phyloP scores from a whole-genome alignment of 2,113 vertebrate genomes.

The Syngnathus typhle region DNA sequence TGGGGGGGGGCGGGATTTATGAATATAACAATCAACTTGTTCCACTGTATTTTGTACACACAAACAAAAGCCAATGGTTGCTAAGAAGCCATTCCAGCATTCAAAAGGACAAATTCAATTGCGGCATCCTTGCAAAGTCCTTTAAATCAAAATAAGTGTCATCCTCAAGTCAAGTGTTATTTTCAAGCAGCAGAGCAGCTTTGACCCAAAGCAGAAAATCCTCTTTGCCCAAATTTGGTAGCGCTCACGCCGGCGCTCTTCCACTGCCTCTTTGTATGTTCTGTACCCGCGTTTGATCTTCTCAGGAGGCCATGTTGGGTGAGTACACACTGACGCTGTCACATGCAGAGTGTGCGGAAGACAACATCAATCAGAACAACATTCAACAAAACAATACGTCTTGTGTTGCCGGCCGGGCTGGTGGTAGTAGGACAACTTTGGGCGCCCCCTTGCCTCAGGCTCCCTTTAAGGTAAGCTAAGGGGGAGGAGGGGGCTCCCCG shows the following conservation, averaged over 20 bases:
- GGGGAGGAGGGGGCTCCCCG: conserved; percentile 19
- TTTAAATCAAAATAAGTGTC: conserved; percentile 60
- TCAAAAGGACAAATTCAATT: background rate
- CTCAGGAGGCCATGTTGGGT: conserved; percentile 33
- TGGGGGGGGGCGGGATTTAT: no score
- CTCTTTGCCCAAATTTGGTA: conserved; percentile 63
- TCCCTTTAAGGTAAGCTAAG: conserved; percentile 20
- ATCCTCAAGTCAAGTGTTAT: conserved; percentile 43
- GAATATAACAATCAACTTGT: no score
- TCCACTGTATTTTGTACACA: background rate
- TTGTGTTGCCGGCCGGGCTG: background rate
- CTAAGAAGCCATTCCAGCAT: conserved; percentile 6
- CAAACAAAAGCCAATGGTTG: conserved; percentile 18
- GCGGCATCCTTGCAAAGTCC: background rate
- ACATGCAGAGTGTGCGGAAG: conserved; percentile 37
- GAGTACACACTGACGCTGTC: conserved; percentile 61
- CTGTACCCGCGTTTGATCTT: conserved; percentile 42
- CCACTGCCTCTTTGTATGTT: conserved; percentile 52
- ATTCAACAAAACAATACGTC: conserved; percentile 41
- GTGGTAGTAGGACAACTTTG: conserved; percentile 1
- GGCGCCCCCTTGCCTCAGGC: conserved; percentile 18
- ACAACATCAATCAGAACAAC: conserved; percentile 54
- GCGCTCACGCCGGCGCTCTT: conserved; percentile 62
- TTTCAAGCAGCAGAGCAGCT: conserved; percentile 52
- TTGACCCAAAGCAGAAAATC: conserved; percentile 53